Base-by-base conservation (phyloP, 2,113 vertebrate genomes). In the Apeltes quadracus region DNA sequence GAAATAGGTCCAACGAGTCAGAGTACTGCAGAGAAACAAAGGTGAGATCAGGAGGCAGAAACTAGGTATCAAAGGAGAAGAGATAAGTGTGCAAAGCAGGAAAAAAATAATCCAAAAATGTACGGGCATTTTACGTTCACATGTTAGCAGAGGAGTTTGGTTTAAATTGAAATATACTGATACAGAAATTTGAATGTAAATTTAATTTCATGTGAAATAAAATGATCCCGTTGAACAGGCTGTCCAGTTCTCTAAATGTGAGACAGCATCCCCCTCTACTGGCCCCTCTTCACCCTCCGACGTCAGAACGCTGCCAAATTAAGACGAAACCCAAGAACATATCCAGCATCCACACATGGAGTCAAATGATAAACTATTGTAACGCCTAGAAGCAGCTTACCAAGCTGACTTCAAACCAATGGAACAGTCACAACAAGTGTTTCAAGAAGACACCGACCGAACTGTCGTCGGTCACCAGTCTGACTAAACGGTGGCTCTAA, bases 261-360 rank as follows among this genome's bases (percentile, higher is more conserved):
- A 68, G 68, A n/a, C 76, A 32, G 56, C 67, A 64, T 38, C 81
- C 65, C 85, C 83, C 81, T 85, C 85, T 87, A 12, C 81, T 82
- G 85, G 81, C 75, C 70, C 18, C 39, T 23, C 62, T 10, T 16
- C 34, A 23, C 27, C 44, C 3, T 1, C 36, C 29, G 5, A 32
- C 29, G 29, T 32, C 29, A 32, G 5, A 32, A 32, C 29, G 44
- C 46, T n/a, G 46, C 9, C 18, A 9, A 46, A n/a, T 18, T 46
- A 48, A 9, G 46, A 48, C 7, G 46, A 22, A 11, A 12, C 22
- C 46, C 4, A 50, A 4, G 11, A 50, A 50, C 46, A 11, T 3
- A 44, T 5, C 15, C 14, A 43, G 41, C 5, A 15, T 44, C 41
- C 41, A 44, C 41, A 44, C 14, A 44, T 5, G 15, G 29, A 44